Base-by-base conservation (phyloP, 64 coral and sea anemone species). In the Anthopleura sola region DNA sequence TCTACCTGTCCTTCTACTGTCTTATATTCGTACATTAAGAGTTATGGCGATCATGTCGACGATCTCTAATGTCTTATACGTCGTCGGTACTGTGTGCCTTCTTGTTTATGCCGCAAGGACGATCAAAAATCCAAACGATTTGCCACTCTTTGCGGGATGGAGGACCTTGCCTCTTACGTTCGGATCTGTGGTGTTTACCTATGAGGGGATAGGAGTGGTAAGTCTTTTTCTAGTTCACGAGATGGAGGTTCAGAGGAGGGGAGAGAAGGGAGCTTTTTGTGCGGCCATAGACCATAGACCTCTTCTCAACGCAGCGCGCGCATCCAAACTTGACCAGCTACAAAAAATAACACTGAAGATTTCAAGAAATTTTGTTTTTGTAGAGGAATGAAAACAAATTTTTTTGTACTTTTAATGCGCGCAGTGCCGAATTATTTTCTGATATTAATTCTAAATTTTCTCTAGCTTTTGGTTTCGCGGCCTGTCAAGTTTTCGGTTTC, bases 121-220 rank as follows among this genome's bases (percentile, higher is more conserved):
- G 2, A 38, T 83, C 16, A 19, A 26, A 54, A 20, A 57, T 55
- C 46, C 82, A 16, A 55, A 83, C 5, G 49, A 56, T 28, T 83
- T 97, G 15, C 95, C 95, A 5, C 80, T 49, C 10, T 97, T 97
- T 88, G 71, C 87, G 29, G 91, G 91, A 36, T 98, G 95, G 95
- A 51, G 37, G 24, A 85, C 88, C 19, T 60, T 98, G 15, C 91
- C 95, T 1, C 76, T 98, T 13, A 93, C 92, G 55, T 98, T 93
- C 75, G 95, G 91, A 14, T 87, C 90, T 55, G 83, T 87, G 34
- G 57, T 98, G 64, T 93, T 91, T 83, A 90, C 95, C 6, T 98
- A 91, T 79, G 95, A 98, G 66, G 88, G 91, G 60, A 98, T 98
- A 46, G 91, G 88, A 36, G 88, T 98, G 86, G 95, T 98, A 86